Evolutionary conservation across 1,140 invertebrate genomes (phyloP).

Genomic region (Microplitis demolitor): DNA sequence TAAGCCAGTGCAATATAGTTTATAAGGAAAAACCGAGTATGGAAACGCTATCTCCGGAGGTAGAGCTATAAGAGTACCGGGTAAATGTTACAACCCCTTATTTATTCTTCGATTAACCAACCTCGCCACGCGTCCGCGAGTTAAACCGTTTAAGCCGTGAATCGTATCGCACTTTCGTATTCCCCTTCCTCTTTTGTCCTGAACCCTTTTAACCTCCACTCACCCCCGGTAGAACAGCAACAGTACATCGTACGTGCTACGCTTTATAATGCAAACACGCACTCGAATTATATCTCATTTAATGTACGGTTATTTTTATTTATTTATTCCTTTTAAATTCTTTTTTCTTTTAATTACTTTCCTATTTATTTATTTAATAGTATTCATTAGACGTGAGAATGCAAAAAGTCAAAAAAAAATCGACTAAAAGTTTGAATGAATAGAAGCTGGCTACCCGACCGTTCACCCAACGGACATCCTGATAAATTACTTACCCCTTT

Average conservation of each 20-base stretch:
- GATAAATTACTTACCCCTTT: too few species aligned
- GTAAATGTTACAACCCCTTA: slow-evolving; percentile 37
- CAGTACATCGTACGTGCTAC: neutral
- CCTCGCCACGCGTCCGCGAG: slow-evolving; percentile 26
- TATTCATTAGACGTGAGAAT: too few species aligned
- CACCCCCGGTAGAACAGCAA: too few species aligned
- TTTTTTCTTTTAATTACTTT: neutral
- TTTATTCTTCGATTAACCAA: slow-evolving; percentile 53
- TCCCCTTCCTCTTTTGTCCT: neutral
- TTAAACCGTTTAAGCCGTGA: slow-evolving; percentile 22
- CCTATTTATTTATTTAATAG: too few species aligned
- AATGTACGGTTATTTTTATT: neutral
- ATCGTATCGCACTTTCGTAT: neutral
- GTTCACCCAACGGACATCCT: too few species aligned
- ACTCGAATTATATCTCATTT: neutral
- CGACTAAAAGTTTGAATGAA: too few species aligned
- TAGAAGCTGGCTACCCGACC: too few species aligned
- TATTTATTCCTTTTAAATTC: neutral
- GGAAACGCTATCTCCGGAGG: neutral
- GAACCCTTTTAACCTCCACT: neutral
- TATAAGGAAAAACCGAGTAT: neutral
- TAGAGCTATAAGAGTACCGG: neutral
- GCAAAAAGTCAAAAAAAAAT: too few species aligned
- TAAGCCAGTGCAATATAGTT: slow-evolving; percentile 34
- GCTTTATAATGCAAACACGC: neutral